These are phyloP conservation scores for Phymastichus coffea DNA, from an alignment of 1,140 invertebrate species.

Conservation along the genomic window DNA sequence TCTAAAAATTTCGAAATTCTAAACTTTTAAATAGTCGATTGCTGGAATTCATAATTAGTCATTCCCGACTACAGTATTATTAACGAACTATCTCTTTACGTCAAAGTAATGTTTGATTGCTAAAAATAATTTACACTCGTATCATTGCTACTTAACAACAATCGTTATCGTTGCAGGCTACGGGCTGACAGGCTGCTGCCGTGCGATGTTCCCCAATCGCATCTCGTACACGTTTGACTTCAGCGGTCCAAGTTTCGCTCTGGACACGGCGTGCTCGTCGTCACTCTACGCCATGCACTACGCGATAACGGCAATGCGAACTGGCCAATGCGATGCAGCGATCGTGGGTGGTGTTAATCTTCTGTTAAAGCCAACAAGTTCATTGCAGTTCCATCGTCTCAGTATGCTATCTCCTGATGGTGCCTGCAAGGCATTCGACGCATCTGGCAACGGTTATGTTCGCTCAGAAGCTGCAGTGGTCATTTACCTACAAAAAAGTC, in stretches of 20 bases:
- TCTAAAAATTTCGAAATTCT: too few species aligned
- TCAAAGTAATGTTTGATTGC: neutral
- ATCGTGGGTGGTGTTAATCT: constrained; percentile 86
- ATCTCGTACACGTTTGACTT: constrained; percentile 95
- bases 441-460: constrained; percentile 87
- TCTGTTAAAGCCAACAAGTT: constrained; percentile 81
- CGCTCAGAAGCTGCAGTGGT: constrained; percentile 84
- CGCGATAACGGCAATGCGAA: constrained; percentile 78
- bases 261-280: constrained; percentile 96
- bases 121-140: neutral
- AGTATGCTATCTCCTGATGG: constrained; percentile 90
- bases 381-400: constrained; percentile 90
- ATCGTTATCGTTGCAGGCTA: constrained; percentile 58
- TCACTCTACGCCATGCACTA: constrained; percentile 86
- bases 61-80: too few species aligned
- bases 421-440: constrained; percentile 91
- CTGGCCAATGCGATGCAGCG: constrained; percentile 87
- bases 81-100: neutral
- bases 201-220: constrained; percentile 95
- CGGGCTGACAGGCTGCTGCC: constrained; percentile 85
- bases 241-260: constrained; percentile 84
- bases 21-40: too few species aligned
- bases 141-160: neutral
- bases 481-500: constrained; percentile 77
- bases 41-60: too few species aligned